Evolutionary conservation across 2,797 vertebrate species (phyloP).

Genomic region (Eutrigla gurnardus): DNA sequence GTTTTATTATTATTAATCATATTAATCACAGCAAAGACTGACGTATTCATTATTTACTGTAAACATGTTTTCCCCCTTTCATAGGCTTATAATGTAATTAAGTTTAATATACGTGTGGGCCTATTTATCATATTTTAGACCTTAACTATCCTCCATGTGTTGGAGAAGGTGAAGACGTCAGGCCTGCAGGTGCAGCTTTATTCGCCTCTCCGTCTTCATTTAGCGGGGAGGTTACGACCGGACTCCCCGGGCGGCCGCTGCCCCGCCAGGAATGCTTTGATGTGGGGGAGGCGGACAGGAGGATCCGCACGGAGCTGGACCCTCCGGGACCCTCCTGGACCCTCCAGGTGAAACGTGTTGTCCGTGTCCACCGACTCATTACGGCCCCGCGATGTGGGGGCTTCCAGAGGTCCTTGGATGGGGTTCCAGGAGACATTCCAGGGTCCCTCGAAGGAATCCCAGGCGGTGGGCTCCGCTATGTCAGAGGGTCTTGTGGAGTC

Average conservation of each 20-base stretch:
- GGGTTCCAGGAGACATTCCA: constrained; percentile 33
- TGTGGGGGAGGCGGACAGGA: constrained; percentile 74
- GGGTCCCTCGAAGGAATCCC: constrained; percentile 19
- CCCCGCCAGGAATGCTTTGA: constrained; percentile 92
- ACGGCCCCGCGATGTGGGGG: background rate
- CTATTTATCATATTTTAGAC: too few species aligned
- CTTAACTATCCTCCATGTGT: constrained; percentile 62
- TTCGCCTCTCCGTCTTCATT: constrained; percentile 83
- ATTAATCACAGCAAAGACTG: too few species aligned
- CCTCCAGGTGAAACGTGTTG: constrained; percentile 74
- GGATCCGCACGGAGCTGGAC: constrained; percentile 31
- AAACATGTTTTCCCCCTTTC: too few species aligned
- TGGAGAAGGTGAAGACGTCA: constrained; percentile 50
- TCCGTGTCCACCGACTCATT: constrained; percentile 55
- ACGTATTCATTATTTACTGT: too few species aligned
- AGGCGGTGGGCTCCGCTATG: background rate
- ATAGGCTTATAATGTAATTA: too few species aligned
- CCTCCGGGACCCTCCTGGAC: background rate
- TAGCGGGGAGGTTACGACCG: constrained; percentile 84
- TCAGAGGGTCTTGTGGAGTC: background rate
- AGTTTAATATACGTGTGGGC: background rate
- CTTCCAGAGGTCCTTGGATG: constrained; percentile 12
- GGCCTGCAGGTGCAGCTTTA: constrained; percentile 86
- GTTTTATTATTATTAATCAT: too few species aligned
- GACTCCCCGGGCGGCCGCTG: constrained; percentile 81